Evolutionary conservation across 92 coral and sea anemone genomes (phyloP), one percentile per base, ranked within the genome.

Genomic region (Desmophyllum pertusum): DNA sequence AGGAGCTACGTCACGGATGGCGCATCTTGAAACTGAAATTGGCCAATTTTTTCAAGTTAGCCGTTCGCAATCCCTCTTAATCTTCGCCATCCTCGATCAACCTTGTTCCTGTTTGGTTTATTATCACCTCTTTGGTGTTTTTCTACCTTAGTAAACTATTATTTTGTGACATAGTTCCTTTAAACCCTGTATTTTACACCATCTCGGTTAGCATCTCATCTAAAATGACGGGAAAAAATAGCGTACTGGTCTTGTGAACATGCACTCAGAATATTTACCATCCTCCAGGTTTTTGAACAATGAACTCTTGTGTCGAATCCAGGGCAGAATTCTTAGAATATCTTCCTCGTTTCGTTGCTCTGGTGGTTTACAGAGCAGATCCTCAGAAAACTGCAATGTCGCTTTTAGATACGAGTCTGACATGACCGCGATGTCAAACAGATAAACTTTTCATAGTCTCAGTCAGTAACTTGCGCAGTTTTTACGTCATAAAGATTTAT

Each of bases 241-340:
- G 4, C 14, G 6, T 3, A 36, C 31, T 33, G 4, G 19, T 64
- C 38, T 64, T 31, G 2, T 11, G 39, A 65, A 17, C 21, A 19
- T 15, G 27, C 17, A 23, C 43, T 3, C 42, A 36, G 42, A 11
- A 36, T 15, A 66, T 66, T 64, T 74, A 87, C 98, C 95, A 68
- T 94, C 95, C 70, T 94, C 94, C 23, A 94, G 81, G 33, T 77
- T 84, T 59, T 89, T 84, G 70, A 94, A 91, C 38, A 92, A 76
- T 3, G 92, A 53, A 30, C 92, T 90, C 30, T 69, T 87, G 67
- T 89, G 91, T 81, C 94, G 86, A 57, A 94, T 84, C 98, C 95
- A 91, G 9, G 91, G 88, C 84, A 94, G 39, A 43, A 91, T 70
- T 42, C 67, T 71, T 53, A 84, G 86, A 0, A 92, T 77, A 23